Evolutionary conservation across 2,113 vertebrate genomes (phyloP).

Genomic region (Urocitellus parryii): DNA sequence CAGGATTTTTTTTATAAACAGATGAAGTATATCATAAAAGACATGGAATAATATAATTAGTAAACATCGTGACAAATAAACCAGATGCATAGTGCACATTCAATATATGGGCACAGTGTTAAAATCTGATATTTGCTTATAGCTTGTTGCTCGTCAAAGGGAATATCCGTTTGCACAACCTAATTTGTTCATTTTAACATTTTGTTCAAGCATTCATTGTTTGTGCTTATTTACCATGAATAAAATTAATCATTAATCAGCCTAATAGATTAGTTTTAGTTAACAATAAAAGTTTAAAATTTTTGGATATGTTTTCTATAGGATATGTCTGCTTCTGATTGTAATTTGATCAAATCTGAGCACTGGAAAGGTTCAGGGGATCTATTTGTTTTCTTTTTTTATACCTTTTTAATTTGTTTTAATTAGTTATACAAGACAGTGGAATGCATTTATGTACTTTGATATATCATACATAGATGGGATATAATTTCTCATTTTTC

Average conservation of each 20-base stretch:
- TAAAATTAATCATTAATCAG: neutral
- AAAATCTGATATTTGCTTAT: neutral
- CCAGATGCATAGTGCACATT: neutral
- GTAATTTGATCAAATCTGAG: neutral
- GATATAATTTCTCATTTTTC: too few relatives aligned
- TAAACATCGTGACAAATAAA: neutral
- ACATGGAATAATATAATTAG: neutral
- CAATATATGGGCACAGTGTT: neutral
- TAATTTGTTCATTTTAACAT: neutral
- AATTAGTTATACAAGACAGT: too few relatives aligned
- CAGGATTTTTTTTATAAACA: neutral
- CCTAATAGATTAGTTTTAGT: neutral
- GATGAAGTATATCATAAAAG: neutral
- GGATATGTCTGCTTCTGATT: neutral
- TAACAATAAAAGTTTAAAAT: neutral
- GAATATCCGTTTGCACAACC: neutral
- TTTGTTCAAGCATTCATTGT: neutral
- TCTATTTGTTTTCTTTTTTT: too few relatives aligned
- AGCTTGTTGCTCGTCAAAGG: neutral
- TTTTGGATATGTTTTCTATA: neutral
- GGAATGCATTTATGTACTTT: too few relatives aligned
- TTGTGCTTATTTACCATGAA: neutral
- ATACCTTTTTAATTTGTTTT: too few relatives aligned
- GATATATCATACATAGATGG: too few relatives aligned
- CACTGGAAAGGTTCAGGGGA: neutral